Evolutionary conservation across 2,888 invertebrate genomes (phyloP), one percentile per base, ranked within the genome.

Genomic region (Deilephila elpenor): DNA sequence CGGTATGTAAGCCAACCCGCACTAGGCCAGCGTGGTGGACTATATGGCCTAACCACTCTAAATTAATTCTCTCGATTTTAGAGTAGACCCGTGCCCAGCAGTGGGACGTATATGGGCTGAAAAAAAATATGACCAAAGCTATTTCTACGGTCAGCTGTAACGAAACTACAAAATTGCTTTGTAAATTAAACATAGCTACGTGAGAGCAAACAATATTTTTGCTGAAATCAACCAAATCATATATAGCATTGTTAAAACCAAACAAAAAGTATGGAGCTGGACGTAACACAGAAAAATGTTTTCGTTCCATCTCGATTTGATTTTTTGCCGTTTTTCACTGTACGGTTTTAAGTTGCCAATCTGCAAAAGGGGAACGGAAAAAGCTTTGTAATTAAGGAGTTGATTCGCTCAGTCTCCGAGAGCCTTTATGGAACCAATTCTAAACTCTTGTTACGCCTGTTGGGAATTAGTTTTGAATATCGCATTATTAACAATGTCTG

Each of bases 301-400:
- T 67, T 25, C 67, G 51, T 67, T 67, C 11, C 53, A 37, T 73
- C 72, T 78, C 73, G 73, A 74, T 80, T 79, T 77, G 75, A 80
- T 79, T 81, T 84, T 83, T 82, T 74, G 78, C 76, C 74, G 78
- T 84, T 67, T 67, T 67, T 67, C 51, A 51, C 25, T 67, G 44
- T 44, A 44, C 64, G 37, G 64, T 67, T 67, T 81, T 80, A 82
- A 83, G 80, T 81, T 75, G 77, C 83, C 84, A 82, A 83, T 86
- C 82, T 84, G 77, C 77, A 75, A 79, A 80, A 81, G 78, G 76
- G 81, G 80, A 79, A 82, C 75, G 82, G 80, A 82, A 83, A 84
- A 81, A 81, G 83, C 83, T 84, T 79, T 81, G 85, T 84, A 85
- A 88, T 88, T 88, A 86, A 84, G 77, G 78, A 82, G 79, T 81